phyloP scores from a whole-genome alignment of 2,888 invertebrate species.

The Drepanosiphum platanoidis region DNA sequence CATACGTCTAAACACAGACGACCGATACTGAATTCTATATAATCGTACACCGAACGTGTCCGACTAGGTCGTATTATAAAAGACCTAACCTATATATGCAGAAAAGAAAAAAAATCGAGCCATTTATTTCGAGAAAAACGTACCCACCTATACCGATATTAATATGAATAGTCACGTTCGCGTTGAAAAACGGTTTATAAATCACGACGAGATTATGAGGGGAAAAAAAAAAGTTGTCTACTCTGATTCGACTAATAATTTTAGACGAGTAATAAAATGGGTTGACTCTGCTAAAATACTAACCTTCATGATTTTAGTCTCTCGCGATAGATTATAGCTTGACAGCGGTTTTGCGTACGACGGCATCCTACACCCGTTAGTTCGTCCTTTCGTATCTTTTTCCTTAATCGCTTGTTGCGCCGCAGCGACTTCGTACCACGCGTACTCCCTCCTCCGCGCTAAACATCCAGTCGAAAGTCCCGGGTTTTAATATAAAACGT shows the following conservation, averaged over 20 bases:
- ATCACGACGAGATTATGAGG: neutral
- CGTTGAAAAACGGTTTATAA: neutral
- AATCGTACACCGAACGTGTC: no score
- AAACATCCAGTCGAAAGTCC: neutral
- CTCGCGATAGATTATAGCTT: neutral
- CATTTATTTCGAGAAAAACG: no score
- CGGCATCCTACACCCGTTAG: neutral
- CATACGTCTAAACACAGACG: no score
- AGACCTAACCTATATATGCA: no score
- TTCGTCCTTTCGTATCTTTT: neutral
- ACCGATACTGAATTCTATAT: no score
- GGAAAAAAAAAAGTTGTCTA: neutral
- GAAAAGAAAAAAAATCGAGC: no score
- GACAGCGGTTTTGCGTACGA: neutral
- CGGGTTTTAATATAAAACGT: conserved; percentile 31
- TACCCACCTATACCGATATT: no score
- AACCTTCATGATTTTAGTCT: neutral
- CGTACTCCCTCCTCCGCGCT: neutral
- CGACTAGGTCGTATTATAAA: no score
- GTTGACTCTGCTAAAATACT: neutral
- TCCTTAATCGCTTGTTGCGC: neutral
- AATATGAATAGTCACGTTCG: no score
- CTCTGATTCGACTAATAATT: neutral
- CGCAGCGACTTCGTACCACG: neutral
- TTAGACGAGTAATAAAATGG: neutral